Conservation (phyloP, 2,113 vertebrate species). For the Mionectes macconnelli region DNA sequence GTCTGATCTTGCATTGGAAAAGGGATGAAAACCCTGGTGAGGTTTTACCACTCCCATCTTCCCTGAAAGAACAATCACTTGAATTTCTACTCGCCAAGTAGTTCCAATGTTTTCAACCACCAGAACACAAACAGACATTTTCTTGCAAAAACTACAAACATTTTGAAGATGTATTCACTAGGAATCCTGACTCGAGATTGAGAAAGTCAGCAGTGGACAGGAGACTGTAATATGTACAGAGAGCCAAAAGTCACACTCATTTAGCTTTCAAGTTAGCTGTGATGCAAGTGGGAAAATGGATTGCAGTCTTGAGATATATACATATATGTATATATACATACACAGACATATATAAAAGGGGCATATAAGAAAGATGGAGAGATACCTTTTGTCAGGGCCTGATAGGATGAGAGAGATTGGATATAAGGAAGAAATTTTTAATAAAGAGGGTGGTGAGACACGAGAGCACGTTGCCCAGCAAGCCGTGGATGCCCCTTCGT, state of each 20-base stretch:
- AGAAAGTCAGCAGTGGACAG: background rate
- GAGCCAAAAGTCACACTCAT: background rate
- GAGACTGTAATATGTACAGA: background rate
- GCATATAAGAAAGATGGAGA: background rate
- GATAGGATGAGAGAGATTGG: background rate
- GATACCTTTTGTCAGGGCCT: background rate
- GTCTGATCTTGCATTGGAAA: background rate
- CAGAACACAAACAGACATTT: background rate
- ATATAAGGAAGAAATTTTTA: accelerated
- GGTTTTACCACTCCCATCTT: background rate
- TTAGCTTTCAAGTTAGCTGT: background rate
- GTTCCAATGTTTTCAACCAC: background rate
- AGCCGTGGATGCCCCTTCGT: background rate
- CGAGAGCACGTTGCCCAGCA: background rate
- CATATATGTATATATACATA: background rate
- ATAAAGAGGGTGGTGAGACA: background rate
- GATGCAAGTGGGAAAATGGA: background rate
- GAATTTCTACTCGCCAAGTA: background rate
- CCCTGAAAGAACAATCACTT: background rate
- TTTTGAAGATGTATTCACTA: background rate
- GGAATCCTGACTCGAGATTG: background rate
- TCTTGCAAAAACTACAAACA: background rate
- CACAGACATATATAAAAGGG: background rate
- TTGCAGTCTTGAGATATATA: background rate
- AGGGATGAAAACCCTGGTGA: background rate